Percentiles rank a stretch among this genome's conserved stretches.
phyloP scores from a whole-genome alignment of 2,113 vertebrate genomes.

The Tyto alba region DNA sequence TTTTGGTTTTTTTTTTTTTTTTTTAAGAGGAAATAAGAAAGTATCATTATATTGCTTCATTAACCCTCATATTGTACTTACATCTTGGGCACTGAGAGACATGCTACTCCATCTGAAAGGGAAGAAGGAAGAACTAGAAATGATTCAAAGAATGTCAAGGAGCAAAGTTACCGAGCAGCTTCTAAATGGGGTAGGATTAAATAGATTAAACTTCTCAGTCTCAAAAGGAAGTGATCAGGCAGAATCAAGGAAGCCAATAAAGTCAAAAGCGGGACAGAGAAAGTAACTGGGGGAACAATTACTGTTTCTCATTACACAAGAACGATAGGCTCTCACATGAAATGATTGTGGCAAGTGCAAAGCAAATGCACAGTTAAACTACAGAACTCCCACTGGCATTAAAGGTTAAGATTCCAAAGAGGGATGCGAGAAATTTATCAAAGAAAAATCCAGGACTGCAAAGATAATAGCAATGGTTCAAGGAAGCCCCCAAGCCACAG shows the following conservation, averaged over 20 bases:
- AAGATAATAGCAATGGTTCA: not conserved
- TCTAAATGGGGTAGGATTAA: not conserved
- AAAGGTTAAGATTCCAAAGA: not conserved
- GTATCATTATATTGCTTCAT: not conserved
- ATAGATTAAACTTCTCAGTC: not conserved
- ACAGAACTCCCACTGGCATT: not conserved
- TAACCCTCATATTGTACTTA: not conserved
- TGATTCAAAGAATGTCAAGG: not conserved
- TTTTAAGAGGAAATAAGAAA: not conserved
- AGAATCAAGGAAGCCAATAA: not conserved
- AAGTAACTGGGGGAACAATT: slow-evolving; percentile 1
- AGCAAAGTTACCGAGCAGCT: not conserved
- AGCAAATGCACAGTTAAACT: not conserved
- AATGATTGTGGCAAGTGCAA: not conserved
- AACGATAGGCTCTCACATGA: not conserved
- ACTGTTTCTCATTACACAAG: not conserved
- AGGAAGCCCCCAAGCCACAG: not conserved
- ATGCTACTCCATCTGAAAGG: not conserved
- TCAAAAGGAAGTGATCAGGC: not conserved
- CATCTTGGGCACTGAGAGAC: not conserved
- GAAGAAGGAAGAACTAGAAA: not conserved
- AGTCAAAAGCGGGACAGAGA: not conserved
- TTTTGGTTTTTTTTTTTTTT: too few species aligned
- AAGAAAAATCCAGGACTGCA: not conserved
- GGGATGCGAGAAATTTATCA: not conserved